Conservation (phyloP, 2,113 vertebrate species). For the Megaleporinus macrocephalus region DNA sequence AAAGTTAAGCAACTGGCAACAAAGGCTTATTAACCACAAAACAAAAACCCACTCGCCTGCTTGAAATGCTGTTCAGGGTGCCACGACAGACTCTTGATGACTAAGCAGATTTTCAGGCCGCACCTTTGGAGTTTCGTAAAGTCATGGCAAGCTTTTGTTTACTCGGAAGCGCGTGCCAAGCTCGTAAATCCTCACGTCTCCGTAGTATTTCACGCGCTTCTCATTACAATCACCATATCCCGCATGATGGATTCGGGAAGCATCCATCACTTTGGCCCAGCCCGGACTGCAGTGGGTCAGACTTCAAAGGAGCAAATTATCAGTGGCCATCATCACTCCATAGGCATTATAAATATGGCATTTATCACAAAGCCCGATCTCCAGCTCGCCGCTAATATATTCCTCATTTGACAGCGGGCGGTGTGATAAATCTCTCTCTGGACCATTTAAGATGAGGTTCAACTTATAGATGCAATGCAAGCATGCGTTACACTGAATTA, state of each 20-base stretch:
- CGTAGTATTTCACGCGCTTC: conserved; percentile 62
- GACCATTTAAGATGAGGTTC: conserved; percentile 70
- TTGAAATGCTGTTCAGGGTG: conserved; percentile 16
- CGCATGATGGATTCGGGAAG: conserved; percentile 54
- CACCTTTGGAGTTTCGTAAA: conserved; percentile 46
- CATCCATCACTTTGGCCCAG: conserved; percentile 66
- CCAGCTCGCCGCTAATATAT: conserved; percentile 71
- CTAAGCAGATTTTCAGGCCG: conserved; percentile 3
- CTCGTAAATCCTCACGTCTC: conserved; percentile 61
- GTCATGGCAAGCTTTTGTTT: conserved; percentile 57
- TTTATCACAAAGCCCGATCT: conserved; percentile 74
- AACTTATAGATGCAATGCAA: conserved; percentile 68
- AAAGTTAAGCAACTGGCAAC: conserved; percentile 27
- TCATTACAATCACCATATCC: conserved; percentile 65
- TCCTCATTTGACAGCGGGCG: conserved; percentile 67
- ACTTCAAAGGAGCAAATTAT: conserved; percentile 75
- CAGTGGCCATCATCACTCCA: conserved; percentile 72
- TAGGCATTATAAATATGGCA: conserved; percentile 77
- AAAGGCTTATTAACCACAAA: conserved; percentile 23
- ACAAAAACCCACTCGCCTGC: conserved; percentile 9
- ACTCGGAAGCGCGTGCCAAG: conserved; percentile 12
- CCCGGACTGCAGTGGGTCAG: conserved; percentile 66
- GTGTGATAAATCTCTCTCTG: conserved; percentile 72
- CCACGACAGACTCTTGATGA: conserved; percentile 15
- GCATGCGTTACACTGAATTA: conserved; percentile 66